These are phyloP conservation scores for Drosophila diplacantha DNA, from an alignment of 2,888 invertebrate genomes.

Conservation along the genomic window DNA sequence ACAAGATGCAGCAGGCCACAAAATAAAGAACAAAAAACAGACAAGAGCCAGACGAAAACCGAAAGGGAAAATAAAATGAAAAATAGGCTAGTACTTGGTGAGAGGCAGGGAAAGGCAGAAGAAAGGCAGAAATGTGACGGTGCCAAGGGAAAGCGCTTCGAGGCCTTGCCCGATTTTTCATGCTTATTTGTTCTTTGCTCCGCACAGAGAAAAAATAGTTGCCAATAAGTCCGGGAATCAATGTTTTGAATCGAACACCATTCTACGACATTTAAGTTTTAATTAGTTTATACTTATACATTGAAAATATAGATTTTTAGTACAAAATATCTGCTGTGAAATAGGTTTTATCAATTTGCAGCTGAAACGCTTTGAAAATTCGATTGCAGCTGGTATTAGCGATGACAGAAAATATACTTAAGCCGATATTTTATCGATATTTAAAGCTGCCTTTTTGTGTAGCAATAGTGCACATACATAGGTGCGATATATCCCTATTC, in stretches of 20 bases:
- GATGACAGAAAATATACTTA: not conserved
- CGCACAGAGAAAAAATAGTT: not conserved
- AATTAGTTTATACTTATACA: not conserved
- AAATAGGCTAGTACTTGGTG: slow-evolving; percentile 18
- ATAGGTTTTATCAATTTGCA: not conserved
- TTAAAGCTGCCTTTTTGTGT: not conserved
- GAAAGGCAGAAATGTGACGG: slow-evolving; percentile 1
- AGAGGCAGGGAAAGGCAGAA: not conserved
- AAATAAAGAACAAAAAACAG: slow-evolving; percentile 6
- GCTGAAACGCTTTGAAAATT: not conserved
- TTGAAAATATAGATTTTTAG: not conserved
- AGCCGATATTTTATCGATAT: not conserved
- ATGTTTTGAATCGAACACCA: not conserved
- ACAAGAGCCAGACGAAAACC: slow-evolving; percentile 14
- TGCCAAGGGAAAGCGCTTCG: slow-evolving; percentile 23
- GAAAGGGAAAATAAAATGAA: slow-evolving; percentile 17
- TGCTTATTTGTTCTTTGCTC: slow-evolving; percentile 13
- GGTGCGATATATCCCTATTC: too few species aligned
- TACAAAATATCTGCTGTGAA: not conserved
- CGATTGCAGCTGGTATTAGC: not conserved
- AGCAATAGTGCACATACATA: not conserved
- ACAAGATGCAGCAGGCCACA: slow-evolving; percentile 18
- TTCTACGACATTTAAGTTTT: not conserved
- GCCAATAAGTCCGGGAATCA: not conserved
- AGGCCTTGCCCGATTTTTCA: slow-evolving; percentile 34